Base-by-base conservation (phyloP, 2,797 vertebrate species). In the Strix occidentalis region DNA sequence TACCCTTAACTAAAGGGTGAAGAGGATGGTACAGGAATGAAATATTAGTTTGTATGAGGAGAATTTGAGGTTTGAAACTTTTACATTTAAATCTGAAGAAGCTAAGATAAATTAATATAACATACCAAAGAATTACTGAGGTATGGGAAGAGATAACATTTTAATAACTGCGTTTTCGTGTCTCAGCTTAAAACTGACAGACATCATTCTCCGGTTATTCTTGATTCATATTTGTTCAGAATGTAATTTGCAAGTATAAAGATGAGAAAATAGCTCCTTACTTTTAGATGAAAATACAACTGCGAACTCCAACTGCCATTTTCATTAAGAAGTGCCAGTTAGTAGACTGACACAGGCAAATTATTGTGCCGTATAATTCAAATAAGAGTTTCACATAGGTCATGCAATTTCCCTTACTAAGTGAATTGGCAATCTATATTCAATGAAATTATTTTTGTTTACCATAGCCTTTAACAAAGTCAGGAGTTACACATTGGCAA, bases 291-390 rank as follows among this genome's bases (percentile, higher is more conserved):
- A 94, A 91, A 64, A 24, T 69, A 63, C 17, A 92, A 46, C 41
- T 76, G n/a, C 0, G 2, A 83, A 70, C 39, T 93, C 77, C 1
- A 3, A n/a, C 23, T 87, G 78, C 92, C 56, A 77, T 87, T 92
- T 83, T 80, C 54, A 65, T 61, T 63, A 92, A 80, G 56, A 87
- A 72, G 72, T 85, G 64, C 14, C 82, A 94, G 33, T 84, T 53
- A 75, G 53, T 78, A 84, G 41, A 58, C 68, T 94, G 82, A 87
- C 84, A 94, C n/a, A 64, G 50, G 56, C 26, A 93, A 89, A 94
- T 87, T 95, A 91, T 78, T 74, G 28, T 93, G 64, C 56, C 35
- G 41, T 20, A 13, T 58, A 89, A 74, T 77, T 93, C 56, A 95
- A 92, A 87, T 5, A 51, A 37, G 21, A 87, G 15, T 85, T 93